Evolutionary conservation across 2,113 vertebrate genomes (phyloP), one percentile per base, ranked within the genome.

Genomic region (Mungos mungo): DNA sequence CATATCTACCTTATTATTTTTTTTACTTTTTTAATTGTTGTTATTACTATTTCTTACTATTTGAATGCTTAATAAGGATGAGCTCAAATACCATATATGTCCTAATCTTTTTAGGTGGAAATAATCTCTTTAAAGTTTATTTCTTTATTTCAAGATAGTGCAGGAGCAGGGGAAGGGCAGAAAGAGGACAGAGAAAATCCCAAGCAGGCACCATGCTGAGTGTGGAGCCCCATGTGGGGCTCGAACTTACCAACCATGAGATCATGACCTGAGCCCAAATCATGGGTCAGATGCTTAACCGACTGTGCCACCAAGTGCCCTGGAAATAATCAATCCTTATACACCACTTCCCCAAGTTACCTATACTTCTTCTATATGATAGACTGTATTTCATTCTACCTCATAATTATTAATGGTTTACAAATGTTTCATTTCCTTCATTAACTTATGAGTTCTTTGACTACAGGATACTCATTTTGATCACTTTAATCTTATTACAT

Each of bases 401-500:
- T 84, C 38, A 9, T 23, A 35, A 45, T 90, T 41, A 47, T 77
- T 15, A 91, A 8, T 88, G 66, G 23, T 92, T 82, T 74, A 52
- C 7, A n/a, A 7, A n/a, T 87, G 54, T 66, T 47, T 77, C 41
- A 77, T 77, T 88, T 74, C 52, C 50, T 71, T 50, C 45, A 65
- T 10, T 92, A 57, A 81, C 60, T 81, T 88, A 3, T 0, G 80
- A 47, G 7, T 92, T 82, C 80, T 79, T 82, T 94, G 54, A 80
- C 83, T 86, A 87, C 0, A 89, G 68, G 6, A 65, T 79, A 72
- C 38, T 87, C 7, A 65, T 63, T 29, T 81, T 90, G 29, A 84
- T 91, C 33, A 89, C 86, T 95, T 94, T 90, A 38, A 66, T 65
- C 76, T 80, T 88, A 45, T 15, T 66, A 47, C 6, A 88, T 97